These are phyloP conservation scores for Troilus luridus DNA, from an alignment of 2,888 invertebrate genomes.

Conservation along the genomic window DNA sequence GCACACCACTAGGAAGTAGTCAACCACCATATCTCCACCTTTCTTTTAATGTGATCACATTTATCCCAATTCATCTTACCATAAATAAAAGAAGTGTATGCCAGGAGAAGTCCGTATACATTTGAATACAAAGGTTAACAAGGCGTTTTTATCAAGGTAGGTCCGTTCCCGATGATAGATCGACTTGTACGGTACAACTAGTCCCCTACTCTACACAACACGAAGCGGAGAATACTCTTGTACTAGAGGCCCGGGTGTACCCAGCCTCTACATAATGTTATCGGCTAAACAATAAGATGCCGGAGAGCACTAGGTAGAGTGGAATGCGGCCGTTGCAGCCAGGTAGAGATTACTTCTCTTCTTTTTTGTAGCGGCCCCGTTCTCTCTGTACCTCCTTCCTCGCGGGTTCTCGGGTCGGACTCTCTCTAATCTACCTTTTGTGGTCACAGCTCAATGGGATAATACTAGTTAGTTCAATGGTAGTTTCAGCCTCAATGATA, in stretches of 20 bases:
- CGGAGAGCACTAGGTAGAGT: background rate
- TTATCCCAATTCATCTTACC: too few relatives aligned
- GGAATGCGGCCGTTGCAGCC: slow-evolving; percentile 29
- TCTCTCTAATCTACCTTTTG: background rate
- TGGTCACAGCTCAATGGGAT: slow-evolving; percentile 18
- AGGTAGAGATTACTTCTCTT: slow-evolving; percentile 28
- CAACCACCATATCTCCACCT: too few relatives aligned
- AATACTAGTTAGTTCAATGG: background rate
- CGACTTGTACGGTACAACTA: background rate
- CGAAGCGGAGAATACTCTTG: background rate
- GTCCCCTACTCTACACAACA: background rate
- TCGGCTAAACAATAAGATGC: slow-evolving; percentile 15
- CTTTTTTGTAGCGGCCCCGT: background rate
- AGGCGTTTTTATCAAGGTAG: background rate
- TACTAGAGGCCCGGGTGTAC: background rate
- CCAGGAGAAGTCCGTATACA: background rate
- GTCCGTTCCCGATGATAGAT: background rate
- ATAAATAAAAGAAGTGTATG: background rate
- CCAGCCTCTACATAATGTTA: background rate
- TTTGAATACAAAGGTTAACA: background rate
- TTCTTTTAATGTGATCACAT: too few relatives aligned
- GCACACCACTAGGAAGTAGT: too few relatives aligned
- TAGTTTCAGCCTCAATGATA: background rate
- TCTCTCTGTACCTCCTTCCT: background rate
- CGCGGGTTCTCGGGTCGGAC: background rate